Percentiles rank a stretch among this genome's conserved stretches.
Evolutionary conservation across 2,888 invertebrate species (phyloP).

Genomic region (Epistrophe grossulariae): DNA sequence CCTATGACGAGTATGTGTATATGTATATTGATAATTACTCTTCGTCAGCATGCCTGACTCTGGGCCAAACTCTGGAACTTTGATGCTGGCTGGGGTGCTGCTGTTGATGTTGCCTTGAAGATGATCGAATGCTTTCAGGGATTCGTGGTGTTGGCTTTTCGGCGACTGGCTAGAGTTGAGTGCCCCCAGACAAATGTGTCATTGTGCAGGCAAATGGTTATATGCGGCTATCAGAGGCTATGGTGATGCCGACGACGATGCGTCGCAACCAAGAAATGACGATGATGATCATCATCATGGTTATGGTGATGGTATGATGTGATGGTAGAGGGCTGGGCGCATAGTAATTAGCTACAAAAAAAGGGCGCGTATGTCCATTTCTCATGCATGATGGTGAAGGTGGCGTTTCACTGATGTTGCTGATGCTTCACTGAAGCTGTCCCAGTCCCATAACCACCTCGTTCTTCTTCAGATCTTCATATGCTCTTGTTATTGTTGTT

Average conservation of each 20-base stretch:
- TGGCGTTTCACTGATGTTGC: slow-evolving; percentile 56
- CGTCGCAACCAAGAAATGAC: not conserved
- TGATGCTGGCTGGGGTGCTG: slow-evolving; percentile 48
- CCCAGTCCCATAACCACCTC: slow-evolving; percentile 28
- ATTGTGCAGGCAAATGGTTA: slow-evolving; percentile 60
- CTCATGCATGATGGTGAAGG: slow-evolving; percentile 58
- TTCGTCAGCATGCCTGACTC: slow-evolving; percentile 60
- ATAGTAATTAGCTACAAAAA: slow-evolving; percentile 76
- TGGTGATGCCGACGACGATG: slow-evolving; percentile 24
- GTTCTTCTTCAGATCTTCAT: slow-evolving; percentile 37
- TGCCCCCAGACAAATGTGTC: slow-evolving; percentile 75
- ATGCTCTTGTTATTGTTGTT: slow-evolving; percentile 8
- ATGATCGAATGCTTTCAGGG: slow-evolving; percentile 72
- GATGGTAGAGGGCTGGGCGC: slow-evolving; percentile 69
- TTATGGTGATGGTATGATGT: slow-evolving; percentile 21
- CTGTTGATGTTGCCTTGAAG: slow-evolving; percentile 70
- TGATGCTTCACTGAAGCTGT: slow-evolving; percentile 31
- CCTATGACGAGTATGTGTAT: not conserved
- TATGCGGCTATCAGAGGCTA: slow-evolving; percentile 21
- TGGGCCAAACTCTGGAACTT: slow-evolving; percentile 44
- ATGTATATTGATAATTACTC: slow-evolving; percentile 68
- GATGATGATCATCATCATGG: not conserved
- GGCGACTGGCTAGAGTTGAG: slow-evolving; percentile 68
- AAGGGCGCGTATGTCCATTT: slow-evolving; percentile 74
- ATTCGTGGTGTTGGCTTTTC: slow-evolving; percentile 72